Conservation (phyloP, 2,797 vertebrate genomes). For the Mallotus villosus region DNA sequence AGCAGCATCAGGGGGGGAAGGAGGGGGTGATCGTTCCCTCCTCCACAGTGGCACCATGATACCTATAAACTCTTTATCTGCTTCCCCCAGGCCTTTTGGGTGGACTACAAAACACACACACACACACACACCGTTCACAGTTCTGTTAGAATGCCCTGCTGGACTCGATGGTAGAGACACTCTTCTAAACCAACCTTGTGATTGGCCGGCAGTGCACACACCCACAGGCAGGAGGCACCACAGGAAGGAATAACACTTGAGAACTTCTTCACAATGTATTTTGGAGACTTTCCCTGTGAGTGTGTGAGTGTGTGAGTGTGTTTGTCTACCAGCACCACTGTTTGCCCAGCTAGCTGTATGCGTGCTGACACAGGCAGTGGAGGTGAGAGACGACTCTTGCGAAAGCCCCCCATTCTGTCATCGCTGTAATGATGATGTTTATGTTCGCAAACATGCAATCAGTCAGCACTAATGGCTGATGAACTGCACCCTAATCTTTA, state of each 20-base stretch:
- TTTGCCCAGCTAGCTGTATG: too few relatives aligned
- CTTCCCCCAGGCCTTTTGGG: constrained; percentile 34
- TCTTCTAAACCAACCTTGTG: too few relatives aligned
- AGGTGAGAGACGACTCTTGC: constrained; percentile 9
- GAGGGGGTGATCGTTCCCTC: constrained; percentile 14
- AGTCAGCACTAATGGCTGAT: constrained; percentile 50
- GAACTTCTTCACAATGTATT: too few relatives aligned
- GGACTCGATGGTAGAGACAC: too few relatives aligned
- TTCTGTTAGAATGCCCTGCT: too few relatives aligned
- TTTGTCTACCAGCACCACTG: constrained; percentile 3
- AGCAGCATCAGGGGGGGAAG: not conserved
- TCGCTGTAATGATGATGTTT: constrained; percentile 18
- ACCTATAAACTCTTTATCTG: constrained; percentile 55
- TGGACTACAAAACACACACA: constrained; percentile 10
- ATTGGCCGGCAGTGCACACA: too few relatives aligned
- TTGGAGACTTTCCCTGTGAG: not conserved
- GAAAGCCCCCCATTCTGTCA: constrained; percentile 20
- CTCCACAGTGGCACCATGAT: constrained; percentile 19
- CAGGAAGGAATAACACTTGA: too few relatives aligned
- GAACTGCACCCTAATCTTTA: constrained; percentile 53
- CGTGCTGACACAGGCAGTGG: constrained; percentile 13
- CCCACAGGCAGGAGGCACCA: too few relatives aligned
- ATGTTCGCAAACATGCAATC: constrained; percentile 56
- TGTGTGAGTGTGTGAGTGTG: too few relatives aligned
- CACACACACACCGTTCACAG: constrained; percentile 2